phyloP scores from a whole-genome alignment of 1,140 invertebrate species.

The Monochamus saltuarius region DNA sequence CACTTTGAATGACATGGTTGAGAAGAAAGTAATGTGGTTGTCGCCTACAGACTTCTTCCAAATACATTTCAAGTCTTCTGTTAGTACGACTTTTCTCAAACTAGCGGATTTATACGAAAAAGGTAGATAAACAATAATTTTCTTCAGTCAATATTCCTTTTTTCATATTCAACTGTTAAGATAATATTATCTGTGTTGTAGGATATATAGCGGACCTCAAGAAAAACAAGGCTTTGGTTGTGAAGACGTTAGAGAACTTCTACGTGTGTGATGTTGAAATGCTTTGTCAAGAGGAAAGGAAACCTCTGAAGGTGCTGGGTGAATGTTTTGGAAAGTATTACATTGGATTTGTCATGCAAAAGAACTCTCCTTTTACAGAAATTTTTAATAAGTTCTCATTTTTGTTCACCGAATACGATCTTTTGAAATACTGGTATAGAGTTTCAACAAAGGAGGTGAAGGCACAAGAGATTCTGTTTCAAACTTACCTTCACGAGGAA shows the following conservation, averaged over 20 bases:
- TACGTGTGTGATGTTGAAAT: conserved; percentile 21
- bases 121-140: background rate
- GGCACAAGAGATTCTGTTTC: background rate
- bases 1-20: conserved; percentile 22
- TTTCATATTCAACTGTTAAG: no score
- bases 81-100: background rate
- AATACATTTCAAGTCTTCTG: background rate
- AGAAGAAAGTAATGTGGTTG: conserved; percentile 6
- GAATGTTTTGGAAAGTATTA: conserved; percentile 17
- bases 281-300: conserved; percentile 10
- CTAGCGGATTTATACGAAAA: background rate
- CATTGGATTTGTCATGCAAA: conserved; percentile 14
- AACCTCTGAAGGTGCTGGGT: conserved; percentile 11
- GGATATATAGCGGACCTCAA: no score
- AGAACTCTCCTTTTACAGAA: conserved; percentile 20
- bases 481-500: background rate
- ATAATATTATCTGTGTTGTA: no score
- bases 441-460: background rate
- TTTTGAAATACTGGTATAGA: conserved; percentile 17
- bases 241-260: conserved; percentile 10
- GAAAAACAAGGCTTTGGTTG: background rate
- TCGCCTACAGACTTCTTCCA: background rate
- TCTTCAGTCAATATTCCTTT: background rate
- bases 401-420: conserved; percentile 14
- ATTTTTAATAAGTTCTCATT: conserved; percentile 14